A percentile compares a stretch with the other conserved stretches of the same genome.
phyloP scores from a whole-genome alignment of 2,888 invertebrate species.

The Thyatira batis region DNA sequence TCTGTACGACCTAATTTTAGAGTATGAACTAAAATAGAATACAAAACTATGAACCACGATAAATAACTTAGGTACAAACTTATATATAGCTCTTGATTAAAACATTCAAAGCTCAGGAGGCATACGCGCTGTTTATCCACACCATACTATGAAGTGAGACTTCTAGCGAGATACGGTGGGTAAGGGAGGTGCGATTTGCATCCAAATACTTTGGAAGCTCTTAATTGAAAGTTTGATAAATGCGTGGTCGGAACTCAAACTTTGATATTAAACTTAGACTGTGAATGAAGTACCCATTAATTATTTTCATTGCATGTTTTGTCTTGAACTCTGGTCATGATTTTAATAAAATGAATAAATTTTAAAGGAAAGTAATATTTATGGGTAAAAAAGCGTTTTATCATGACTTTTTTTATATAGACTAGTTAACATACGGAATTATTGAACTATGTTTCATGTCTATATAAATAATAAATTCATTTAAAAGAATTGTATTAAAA shows the following conservation, averaged over 20 bases:
- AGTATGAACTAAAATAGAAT: no score
- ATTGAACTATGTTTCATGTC: no score
- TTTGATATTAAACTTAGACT: constrained; percentile 1
- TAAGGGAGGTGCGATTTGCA: constrained; percentile 57
- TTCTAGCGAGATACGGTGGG: constrained; percentile 35
- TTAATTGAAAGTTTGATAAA: constrained; percentile 68
- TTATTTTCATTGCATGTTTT: neutral
- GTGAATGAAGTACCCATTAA: neutral
- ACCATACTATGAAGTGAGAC: constrained; percentile 43
- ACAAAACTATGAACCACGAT: no score
- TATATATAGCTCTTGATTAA: neutral
- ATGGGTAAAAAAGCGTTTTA: no score
- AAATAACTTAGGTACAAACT: neutral
- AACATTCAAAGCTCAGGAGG: neutral
- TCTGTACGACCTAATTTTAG: no score
- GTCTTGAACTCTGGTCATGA: neutral
- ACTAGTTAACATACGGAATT: no score
- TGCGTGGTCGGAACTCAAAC: neutral
- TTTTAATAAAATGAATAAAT: neutral
- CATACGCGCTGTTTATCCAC: constrained; percentile 25
- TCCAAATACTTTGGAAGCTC: constrained; percentile 62
- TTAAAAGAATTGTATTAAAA: no score
- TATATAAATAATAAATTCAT: no score
- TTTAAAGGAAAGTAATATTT: no score
- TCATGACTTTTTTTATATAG: no score